Evolutionary conservation across 2,888 invertebrate genomes (phyloP).

Genomic region (Athrips mouffetella): DNA sequence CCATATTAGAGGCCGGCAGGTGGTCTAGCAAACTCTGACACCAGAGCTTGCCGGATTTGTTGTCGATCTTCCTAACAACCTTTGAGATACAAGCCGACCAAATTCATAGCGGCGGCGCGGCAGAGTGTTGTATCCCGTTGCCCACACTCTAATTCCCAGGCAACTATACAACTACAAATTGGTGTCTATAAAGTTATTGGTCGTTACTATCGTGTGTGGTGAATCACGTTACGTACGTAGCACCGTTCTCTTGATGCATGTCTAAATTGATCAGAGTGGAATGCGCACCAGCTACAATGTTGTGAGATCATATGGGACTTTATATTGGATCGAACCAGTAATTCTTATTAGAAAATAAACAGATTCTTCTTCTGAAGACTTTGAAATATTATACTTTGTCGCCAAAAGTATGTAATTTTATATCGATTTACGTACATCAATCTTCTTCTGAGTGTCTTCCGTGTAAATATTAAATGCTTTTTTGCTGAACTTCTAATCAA

Average conservation of each 20-base stretch:
- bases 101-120: no score
- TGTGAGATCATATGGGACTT: not conserved
- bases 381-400: no score
- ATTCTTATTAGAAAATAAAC: not conserved
- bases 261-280: constrained; percentile 37
- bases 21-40: no score
- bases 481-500: no score
- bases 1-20: no score
- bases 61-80: no score
- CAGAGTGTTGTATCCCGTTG: not conserved
- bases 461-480: no score
- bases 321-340: not conserved
- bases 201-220: constrained; percentile 20
- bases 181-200: constrained; percentile 11
- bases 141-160: constrained; percentile 1
- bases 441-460: no score
- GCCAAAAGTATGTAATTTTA: no score
- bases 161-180: constrained; percentile 4
- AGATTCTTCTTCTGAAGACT: not conserved
- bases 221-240: constrained; percentile 30
- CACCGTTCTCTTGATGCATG: constrained; percentile 33
- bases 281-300: constrained; percentile 22
- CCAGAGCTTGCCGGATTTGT: no score
- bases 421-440: no score
- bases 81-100: no score